Evolutionary conservation across 2,113 vertebrate species (phyloP), one percentile per base, ranked within the genome.

Genomic region (Paraplagusia blochii): DNA sequence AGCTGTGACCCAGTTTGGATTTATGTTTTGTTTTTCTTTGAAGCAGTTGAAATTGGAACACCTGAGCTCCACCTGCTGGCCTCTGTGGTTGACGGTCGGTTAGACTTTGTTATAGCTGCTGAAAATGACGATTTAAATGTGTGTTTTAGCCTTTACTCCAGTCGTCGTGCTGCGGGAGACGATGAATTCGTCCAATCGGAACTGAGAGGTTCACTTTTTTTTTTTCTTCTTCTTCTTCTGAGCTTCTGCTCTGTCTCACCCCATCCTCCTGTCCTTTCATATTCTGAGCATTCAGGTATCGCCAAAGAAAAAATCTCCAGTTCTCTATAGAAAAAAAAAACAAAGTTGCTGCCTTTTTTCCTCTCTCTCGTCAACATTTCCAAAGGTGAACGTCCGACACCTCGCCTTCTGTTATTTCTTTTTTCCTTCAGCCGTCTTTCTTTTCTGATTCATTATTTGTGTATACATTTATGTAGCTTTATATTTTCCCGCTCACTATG

Each of bases 381-480:
- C 56, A 57, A 70, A 56, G 59, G 63, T 53, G 61, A 76, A 43
- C 44, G 62, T 65, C 58, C 61, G 67, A 75, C 53, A 34, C 44
- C 33, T 69, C 14, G 19, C 36, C 9, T 46, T 36, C 50, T 49
- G 18, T 14, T 38, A 34, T 48, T 38, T 12, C 12, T 40, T 40
- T 11, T 13, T 4, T 16, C 36, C 11, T 16, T 36, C 22, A 3
- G 6, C 48, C 6, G 22, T 29, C 22, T 55, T 61, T 61, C 13
- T n/a, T 68, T 63, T 49, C 16, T 42, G 22, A 49, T 50, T 83
- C 66, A 55, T 64, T 71, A 47, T 75, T n/a, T 87, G 83, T 88
- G 84, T 79, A 89, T 86, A 87, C 85, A 80, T 83, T 68, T 79
- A 83, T 81, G 85, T 87, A 86, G 77, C 84, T 79, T 61, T 80